phyloP scores from a whole-genome alignment of 2,113 vertebrate genomes.

The Ovibos moschatus region DNA sequence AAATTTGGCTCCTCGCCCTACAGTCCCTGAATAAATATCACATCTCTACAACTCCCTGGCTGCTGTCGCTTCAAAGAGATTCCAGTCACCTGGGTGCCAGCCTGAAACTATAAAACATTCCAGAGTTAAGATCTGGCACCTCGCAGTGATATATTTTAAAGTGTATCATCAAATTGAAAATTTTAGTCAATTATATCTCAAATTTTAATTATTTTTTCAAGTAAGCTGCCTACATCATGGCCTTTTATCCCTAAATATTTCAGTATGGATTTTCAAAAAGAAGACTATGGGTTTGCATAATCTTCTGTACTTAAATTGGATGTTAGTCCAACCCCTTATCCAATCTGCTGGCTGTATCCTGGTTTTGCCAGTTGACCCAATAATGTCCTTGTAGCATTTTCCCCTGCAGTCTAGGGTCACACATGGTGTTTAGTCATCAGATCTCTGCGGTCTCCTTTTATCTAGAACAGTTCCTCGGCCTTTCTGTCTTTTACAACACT shows the following conservation, averaged over 20 bases:
- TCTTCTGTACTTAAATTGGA: not conserved
- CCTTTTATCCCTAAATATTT: not conserved
- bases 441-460: not conserved
- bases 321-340: not conserved
- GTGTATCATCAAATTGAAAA: not conserved
- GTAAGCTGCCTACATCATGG: not conserved
- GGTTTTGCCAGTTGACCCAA: not conserved
- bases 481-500: not conserved
- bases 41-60: not conserved
- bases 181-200: not conserved
- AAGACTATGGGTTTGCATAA: not conserved
- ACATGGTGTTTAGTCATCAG: not conserved
- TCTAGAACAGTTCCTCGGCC: not conserved
- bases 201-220: not conserved
- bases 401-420: not conserved
- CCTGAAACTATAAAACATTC: not conserved
- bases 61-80: not conserved
- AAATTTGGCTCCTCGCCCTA: not conserved
- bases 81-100: not conserved
- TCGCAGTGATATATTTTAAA: not conserved
- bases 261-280: not conserved
- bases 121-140: not conserved
- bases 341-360: not conserved
- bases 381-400: not conserved
- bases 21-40: not conserved